These are phyloP conservation scores for Erebia ligea DNA, from an alignment of 2,888 invertebrate species.

Conservation along the genomic window DNA sequence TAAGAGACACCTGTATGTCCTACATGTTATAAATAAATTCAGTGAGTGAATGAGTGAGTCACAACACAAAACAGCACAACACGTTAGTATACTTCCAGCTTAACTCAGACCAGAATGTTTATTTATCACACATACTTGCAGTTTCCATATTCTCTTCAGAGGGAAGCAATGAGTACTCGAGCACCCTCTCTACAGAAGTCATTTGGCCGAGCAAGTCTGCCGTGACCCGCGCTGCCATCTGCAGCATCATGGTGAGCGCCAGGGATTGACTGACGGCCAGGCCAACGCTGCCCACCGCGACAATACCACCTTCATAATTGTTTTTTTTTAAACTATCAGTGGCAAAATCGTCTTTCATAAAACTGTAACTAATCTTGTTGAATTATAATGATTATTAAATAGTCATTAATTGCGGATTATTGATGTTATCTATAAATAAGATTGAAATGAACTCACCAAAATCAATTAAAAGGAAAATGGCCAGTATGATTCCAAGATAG, in stretches of 20 bases:
- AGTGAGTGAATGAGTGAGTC: too few relatives aligned
- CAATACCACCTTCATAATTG: constrained; percentile 51
- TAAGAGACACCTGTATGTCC: too few relatives aligned
- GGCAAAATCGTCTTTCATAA: too few relatives aligned
- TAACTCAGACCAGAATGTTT: not conserved
- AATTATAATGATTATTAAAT: too few relatives aligned
- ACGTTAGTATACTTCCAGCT: too few relatives aligned
- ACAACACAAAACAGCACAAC: too few relatives aligned
- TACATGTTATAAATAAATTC: too few relatives aligned
- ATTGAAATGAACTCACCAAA: constrained; percentile 72
- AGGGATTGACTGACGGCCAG: constrained; percentile 86
- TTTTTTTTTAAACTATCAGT: too few relatives aligned
- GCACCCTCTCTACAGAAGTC: constrained; percentile 90
- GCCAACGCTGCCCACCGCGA: constrained; percentile 83
- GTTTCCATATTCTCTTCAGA: constrained; percentile 62
- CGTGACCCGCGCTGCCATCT: constrained; percentile 92
- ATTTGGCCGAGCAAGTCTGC: constrained; percentile 86
- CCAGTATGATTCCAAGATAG: constrained; percentile 86
- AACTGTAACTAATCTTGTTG: too few relatives aligned
- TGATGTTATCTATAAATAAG: not conserved
- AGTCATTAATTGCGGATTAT: too few relatives aligned
- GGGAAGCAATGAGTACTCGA: constrained; percentile 89
- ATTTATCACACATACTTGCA: constrained; percentile 59
- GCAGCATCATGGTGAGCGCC: constrained; percentile 83
- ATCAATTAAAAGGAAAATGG: constrained; percentile 84